Percentiles rank a stretch among this genome's conserved stretches.
phyloP scores from a whole-genome alignment of 2,888 invertebrate genomes.

The Nymphalis urticae region DNA sequence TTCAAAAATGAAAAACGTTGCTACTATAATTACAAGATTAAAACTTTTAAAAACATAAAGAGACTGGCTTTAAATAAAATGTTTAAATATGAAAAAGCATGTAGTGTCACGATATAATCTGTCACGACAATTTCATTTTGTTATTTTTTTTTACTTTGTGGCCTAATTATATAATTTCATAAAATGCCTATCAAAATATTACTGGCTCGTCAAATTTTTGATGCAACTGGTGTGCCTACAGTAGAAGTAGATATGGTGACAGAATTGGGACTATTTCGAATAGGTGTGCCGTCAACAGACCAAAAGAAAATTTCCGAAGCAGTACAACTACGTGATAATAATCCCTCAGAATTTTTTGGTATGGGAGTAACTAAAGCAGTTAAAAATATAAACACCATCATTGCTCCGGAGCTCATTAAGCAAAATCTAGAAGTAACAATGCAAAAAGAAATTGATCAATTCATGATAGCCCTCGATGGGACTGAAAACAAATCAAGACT shows the following conservation, averaged over 20 bases:
- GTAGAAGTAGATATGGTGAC: constrained; percentile 94
- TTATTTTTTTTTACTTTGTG: neutral
- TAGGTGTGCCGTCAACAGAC: constrained; percentile 98
- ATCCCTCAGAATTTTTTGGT: constrained; percentile 92
- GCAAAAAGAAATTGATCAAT: constrained; percentile 93
- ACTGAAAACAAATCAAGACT: constrained; percentile 97
- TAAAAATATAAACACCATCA: constrained; percentile 91
- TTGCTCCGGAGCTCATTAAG: constrained; percentile 90
- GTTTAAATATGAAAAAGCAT: neutral
- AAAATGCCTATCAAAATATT: constrained; percentile 94
- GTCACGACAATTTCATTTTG: neutral
- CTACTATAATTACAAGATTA: constrained; percentile 11
- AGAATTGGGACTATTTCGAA: constrained; percentile 92
- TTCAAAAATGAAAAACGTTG: constrained; percentile 1
- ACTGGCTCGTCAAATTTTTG: constrained; percentile 97
- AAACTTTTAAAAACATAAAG: neutral
- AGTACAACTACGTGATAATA: constrained; percentile 95
- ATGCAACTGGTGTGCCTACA: constrained; percentile 97
- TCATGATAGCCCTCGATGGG: constrained; percentile 94
- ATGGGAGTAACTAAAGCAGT: constrained; percentile 96
- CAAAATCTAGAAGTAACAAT: constrained; percentile 92
- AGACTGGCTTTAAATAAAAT: constrained; percentile 10
- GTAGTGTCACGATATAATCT: neutral
- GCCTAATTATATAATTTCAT: neutral
- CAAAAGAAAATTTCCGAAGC: constrained; percentile 97